Evolutionary conservation across 2,888 invertebrate genomes (phyloP).

Genomic region (Leptinotarsa peninsularis): DNA sequence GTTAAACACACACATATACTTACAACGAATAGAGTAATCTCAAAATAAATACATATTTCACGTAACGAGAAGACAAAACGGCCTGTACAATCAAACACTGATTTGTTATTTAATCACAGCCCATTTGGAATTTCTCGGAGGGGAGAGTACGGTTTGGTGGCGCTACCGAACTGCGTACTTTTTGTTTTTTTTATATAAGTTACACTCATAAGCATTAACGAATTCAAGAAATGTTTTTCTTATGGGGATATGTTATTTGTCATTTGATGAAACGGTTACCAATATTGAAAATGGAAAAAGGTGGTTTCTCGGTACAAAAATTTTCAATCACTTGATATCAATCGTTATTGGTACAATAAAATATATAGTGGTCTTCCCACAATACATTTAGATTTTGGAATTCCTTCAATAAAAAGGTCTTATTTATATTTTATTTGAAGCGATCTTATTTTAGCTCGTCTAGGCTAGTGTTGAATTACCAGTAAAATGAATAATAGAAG

Average conservation of each 20-base stretch:
- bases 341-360: neutral
- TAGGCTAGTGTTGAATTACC: too few species aligned
- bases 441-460: too few species aligned
- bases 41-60: conserved; percentile 64
- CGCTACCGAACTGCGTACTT: conserved; percentile 52
- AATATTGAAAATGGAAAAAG: neutral
- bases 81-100: conserved; percentile 79
- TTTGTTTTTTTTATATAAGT: conserved; percentile 10
- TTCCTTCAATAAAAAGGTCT: too few species aligned
- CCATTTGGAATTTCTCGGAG: conserved; percentile 79
- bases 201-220: conserved; percentile 28
- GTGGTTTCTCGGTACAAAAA: neutral
- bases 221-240: conserved; percentile 9
- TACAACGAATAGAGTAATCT: conserved; percentile 62
- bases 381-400: too few species aligned
- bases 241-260: neutral
- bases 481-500: too few species aligned
- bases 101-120: conserved; percentile 80
- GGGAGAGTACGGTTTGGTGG: conserved; percentile 60
- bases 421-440: too few species aligned
- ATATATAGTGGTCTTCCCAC: neutral
- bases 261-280: neutral
- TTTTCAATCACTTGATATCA: neutral
- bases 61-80: conserved; percentile 72
- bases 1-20: conserved; percentile 58